These are phyloP conservation scores for Nothoprocta pentlandii DNA, from an alignment of 2,113 vertebrate genomes.

Conservation along the genomic window DNA sequence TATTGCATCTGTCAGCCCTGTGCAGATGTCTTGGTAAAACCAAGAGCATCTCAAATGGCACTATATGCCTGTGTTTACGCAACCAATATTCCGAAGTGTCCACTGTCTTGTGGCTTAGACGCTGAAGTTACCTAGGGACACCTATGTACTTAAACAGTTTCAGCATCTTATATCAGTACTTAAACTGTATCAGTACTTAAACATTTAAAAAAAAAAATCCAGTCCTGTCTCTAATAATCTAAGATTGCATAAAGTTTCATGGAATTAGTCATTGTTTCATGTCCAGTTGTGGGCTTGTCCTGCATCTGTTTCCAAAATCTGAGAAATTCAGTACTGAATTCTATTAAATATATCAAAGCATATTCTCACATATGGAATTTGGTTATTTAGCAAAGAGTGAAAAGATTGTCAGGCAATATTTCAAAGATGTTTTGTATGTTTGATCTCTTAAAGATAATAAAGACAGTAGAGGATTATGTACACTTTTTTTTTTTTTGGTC, in stretches of 20 bases:
- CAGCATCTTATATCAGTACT: neutral
- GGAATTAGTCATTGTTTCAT: neutral
- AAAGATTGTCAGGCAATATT: neutral
- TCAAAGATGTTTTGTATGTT: neutral
- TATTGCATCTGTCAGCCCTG: neutral
- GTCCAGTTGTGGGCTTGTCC: neutral
- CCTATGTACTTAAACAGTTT: too few species aligned
- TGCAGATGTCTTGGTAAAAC: neutral
- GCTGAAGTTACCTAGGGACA: neutral
- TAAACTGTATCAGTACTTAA: neutral
- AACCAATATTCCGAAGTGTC: neutral
- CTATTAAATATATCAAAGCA: neutral
- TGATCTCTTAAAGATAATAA: neutral
- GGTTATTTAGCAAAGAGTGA: neutral
- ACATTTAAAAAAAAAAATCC: neutral
- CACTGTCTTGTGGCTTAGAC: neutral
- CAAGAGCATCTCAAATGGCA: neutral
- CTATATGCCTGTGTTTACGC: neutral
- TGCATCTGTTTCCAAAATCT: neutral
- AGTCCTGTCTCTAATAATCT: neutral
- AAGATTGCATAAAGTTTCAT: neutral
- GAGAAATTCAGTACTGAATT: neutral
- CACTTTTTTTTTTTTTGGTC: neutral
- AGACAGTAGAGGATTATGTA: neutral
- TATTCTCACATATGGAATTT: neutral